phyloP scores from a whole-genome alignment of 2,888 invertebrate genomes.

The Pseudanteris insignis region DNA sequence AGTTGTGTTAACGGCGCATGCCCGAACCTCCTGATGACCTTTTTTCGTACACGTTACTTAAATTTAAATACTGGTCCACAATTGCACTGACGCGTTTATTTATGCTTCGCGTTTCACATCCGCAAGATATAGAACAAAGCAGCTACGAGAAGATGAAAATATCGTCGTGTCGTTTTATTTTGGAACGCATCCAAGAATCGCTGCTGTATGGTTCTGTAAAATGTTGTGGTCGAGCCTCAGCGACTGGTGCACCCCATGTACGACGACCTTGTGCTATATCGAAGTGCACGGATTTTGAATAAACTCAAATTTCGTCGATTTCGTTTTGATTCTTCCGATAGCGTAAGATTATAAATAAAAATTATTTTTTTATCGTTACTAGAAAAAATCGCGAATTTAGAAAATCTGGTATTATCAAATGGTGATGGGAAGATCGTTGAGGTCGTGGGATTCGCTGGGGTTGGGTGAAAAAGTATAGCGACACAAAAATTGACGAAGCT shows the following conservation, averaged over 20 bases:
- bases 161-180: constrained; percentile 35
- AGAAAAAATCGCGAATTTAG: too few relatives aligned
- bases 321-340: neutral
- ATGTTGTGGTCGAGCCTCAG: constrained; percentile 22
- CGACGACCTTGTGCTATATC: constrained; percentile 39
- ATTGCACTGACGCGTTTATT: constrained; percentile 33
- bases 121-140: constrained; percentile 43
- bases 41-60: constrained; percentile 9
- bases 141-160: constrained; percentile 35
- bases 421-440: too few relatives aligned
- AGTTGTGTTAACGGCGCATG: too few relatives aligned
- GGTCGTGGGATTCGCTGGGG: constrained; percentile 21
- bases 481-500: constrained; percentile 39
- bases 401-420: too few relatives aligned
- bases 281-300: too few relatives aligned
- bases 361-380: too few relatives aligned
- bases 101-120: constrained; percentile 33
- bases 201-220: constrained; percentile 22
- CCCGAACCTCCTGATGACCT: constrained; percentile 1
- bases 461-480: constrained; percentile 32
- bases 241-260: neutral
- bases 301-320: constrained; percentile 1
- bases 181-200: constrained; percentile 31
- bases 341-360: too few relatives aligned
- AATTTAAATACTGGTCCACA: constrained; percentile 24